Base-by-base conservation (phyloP, 37 sponge, comb jelly and placozoan genomes). In the Agelas oroides region DNA sequence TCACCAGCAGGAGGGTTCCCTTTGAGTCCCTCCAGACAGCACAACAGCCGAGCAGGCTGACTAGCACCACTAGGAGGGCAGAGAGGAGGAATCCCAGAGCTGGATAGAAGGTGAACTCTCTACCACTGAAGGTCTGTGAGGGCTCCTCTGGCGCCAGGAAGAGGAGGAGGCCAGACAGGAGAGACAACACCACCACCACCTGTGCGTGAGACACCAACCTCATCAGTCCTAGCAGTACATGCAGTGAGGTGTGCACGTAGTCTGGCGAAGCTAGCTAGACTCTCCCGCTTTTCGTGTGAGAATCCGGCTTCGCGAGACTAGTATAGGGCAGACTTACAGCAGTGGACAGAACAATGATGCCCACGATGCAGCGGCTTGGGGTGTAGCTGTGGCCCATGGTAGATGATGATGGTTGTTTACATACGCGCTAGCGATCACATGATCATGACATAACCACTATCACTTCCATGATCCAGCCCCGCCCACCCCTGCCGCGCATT, bases 111-210 rank as follows among this genome's bases (percentile, higher is more conserved):
- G 79, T 58, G 59, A 77, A 86, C 12, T 34, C 8, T 12, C 70
- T 78, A 2, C 78, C 86, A 57, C 31, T 77, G 61, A 59, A 54
- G 1, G 37, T 1, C 21, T 13, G 5, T 39, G 25, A 0, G 6
- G 86, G 86, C 53, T 86, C 72, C 33, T 78, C 86, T 6, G 86
- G 78, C 1, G 86, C 78, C 3, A 76, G 31, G 57, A 77, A 18
- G 28, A 86, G 86, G 25, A 86, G 15, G 27, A 70, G 0, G 18
- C 57, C 86, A 40, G 70, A 67, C 1, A 33, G 32, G 8, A 70
- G 8, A 70, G 46, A 71, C 23, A 40, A 73, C 32, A 69, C 11
- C 16, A 86, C 28, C 2, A 58, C 46, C 41, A 77, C 41, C 86
- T 86, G 69, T 53, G 28, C 1, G 23, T 46, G 46, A n/a, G n/a